Evolutionary conservation across 1,140 invertebrate genomes (phyloP).

Genomic region (Micrasema longulum): DNA sequence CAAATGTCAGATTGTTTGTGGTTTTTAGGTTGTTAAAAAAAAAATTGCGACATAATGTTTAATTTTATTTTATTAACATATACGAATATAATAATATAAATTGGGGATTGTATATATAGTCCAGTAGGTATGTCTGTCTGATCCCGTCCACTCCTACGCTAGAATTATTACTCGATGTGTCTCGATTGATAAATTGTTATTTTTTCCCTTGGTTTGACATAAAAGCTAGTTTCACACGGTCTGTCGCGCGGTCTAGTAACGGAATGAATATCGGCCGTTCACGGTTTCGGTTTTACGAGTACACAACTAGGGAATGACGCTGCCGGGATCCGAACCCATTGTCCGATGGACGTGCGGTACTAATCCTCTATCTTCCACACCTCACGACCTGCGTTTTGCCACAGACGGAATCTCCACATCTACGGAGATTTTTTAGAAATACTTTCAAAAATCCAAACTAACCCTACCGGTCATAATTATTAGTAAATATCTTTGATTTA

Average conservation of each 20-base stretch:
- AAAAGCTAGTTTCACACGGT: conserved; percentile 54
- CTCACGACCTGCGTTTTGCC: conserved; percentile 23
- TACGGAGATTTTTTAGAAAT: too few species aligned
- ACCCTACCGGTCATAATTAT: too few species aligned
- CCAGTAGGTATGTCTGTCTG: not conserved
- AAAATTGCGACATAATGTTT: too few species aligned
- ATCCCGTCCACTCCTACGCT: not conserved
- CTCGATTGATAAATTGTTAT: conserved; percentile 36
- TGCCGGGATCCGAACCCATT: conserved; percentile 46
- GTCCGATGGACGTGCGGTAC: conserved; percentile 46
- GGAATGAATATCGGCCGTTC: conserved; percentile 42
- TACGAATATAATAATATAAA: too few species aligned
- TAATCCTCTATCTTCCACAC: conserved; percentile 39
- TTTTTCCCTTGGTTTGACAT: conserved; percentile 34
- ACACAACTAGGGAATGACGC: conserved; percentile 30
- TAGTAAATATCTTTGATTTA: too few species aligned
- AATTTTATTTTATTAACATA: too few species aligned
- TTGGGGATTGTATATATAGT: too few species aligned
- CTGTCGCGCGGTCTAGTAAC: conserved; percentile 36
- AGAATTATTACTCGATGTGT: not conserved
- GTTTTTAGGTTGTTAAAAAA: too few species aligned
- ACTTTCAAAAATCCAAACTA: too few species aligned
- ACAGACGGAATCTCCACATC: too few species aligned
- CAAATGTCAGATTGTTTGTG: too few species aligned
- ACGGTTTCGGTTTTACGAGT: conserved; percentile 40